Evolutionary conservation across 2,888 invertebrate species (phyloP).

Genomic region (Parelbella ahira): DNA sequence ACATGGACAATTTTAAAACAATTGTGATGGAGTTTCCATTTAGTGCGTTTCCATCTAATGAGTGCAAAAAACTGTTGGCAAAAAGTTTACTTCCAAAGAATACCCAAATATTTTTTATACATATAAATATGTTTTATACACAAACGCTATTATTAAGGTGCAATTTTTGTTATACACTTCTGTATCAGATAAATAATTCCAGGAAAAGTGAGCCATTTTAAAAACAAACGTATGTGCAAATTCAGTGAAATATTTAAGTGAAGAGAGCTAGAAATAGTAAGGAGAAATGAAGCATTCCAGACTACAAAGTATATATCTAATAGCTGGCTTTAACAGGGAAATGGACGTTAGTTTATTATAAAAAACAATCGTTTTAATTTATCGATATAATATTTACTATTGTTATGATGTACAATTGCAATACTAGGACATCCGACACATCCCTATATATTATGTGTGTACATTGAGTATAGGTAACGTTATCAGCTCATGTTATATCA

Average conservation of each 20-base stretch:
- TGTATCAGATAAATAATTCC: slow-evolving; percentile 49
- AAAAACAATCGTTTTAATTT: slow-evolving; percentile 42
- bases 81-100: slow-evolving; percentile 22
- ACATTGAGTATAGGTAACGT: slow-evolving; percentile 48
- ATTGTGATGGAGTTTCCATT: slow-evolving; percentile 39
- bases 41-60: slow-evolving; percentile 56
- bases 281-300: slow-evolving; percentile 79
- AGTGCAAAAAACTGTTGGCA: slow-evolving; percentile 41
- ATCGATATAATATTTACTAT: slow-evolving; percentile 22
- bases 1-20: slow-evolving; percentile 31
- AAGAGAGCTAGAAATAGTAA: slow-evolving; percentile 74
- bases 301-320: slow-evolving; percentile 73
- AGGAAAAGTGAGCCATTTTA: slow-evolving; percentile 81
- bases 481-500: slow-evolving; percentile 44
- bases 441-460: slow-evolving; percentile 35
- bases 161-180: slow-evolving; percentile 55
- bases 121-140: no score
- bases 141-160: slow-evolving; percentile 47
- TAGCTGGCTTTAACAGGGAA: slow-evolving; percentile 80
- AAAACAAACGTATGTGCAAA: slow-evolving; percentile 77
- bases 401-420: background rate
- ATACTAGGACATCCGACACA: slow-evolving; percentile 4
- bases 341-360: slow-evolving; percentile 64
- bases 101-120: slow-evolving; percentile 15
- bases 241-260: slow-evolving; percentile 76